Conservation (phyloP, 1,140 invertebrate genomes). For the Maconellicoccus hirsutus region DNA sequence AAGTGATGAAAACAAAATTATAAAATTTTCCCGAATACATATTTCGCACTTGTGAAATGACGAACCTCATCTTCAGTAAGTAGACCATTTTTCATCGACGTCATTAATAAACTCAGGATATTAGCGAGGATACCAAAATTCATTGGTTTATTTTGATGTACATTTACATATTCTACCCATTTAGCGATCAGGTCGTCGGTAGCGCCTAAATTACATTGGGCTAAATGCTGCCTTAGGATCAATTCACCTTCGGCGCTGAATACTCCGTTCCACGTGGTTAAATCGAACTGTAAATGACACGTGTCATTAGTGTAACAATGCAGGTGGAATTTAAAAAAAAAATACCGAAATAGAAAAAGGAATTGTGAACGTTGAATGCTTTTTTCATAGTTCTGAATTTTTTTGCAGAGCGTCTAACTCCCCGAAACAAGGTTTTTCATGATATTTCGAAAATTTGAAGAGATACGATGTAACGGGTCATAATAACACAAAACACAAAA, state of each 20-base stretch:
- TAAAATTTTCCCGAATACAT: neutral
- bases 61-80: conserved; percentile 53
- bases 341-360: no score
- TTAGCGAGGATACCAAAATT: conserved; percentile 60
- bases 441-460: no score
- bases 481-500: no score
- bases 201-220: conserved; percentile 70
- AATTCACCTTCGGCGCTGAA: conserved; percentile 68
- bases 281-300: conserved; percentile 48
- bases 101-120: conserved; percentile 49
- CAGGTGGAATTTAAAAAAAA: no score
- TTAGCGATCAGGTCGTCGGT: conserved; percentile 54
- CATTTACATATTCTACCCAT: conserved; percentile 59
- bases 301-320: no score
- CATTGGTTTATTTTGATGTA: conserved; percentile 62
- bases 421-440: no score
- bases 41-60: neutral
- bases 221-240: conserved; percentile 78
- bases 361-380: no score
- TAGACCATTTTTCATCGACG: conserved; percentile 47
- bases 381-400: no score
- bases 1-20: conserved; percentile 14
- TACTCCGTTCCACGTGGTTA: conserved; percentile 72
- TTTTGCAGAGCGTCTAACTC: no score
- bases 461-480: no score